phyloP scores from a whole-genome alignment of 2,797 vertebrate genomes.

The Siniperca undulata region DNA sequence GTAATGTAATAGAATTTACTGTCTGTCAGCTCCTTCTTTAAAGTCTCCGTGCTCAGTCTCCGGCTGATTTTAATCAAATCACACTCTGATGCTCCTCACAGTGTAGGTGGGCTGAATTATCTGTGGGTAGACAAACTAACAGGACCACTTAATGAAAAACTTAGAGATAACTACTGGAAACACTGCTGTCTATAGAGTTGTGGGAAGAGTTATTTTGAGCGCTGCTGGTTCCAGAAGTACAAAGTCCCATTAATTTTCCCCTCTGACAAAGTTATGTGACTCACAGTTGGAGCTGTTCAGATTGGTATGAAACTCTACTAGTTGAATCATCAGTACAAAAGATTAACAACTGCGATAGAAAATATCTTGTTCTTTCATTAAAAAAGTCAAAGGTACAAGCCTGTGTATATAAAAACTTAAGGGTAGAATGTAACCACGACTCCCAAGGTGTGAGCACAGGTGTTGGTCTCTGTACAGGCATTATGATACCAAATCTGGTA shows the following conservation, averaged over 20 bases:
- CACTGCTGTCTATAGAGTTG: background rate
- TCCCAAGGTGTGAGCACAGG: background rate
- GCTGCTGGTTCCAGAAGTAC: background rate
- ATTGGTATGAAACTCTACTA: background rate
- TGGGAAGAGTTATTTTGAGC: background rate
- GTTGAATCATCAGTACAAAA: background rate
- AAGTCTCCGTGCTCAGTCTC: constrained; percentile 9
- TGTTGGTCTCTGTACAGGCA: too few relatives aligned
- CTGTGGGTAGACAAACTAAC: constrained; percentile 8
- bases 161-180: background rate
- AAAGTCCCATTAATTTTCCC: background rate
- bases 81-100: constrained; percentile 5
- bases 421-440: background rate
- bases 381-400: background rate
- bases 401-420: background rate
- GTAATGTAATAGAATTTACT: background rate
- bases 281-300: background rate
- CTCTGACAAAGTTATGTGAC: background rate
- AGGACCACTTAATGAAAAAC: constrained; percentile 1
- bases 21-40: background rate
- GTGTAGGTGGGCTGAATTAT: constrained; percentile 18
- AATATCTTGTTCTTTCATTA: background rate
- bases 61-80: constrained; percentile 10
- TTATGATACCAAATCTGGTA: too few relatives aligned
- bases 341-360: background rate